phyloP scores from a whole-genome alignment of 2,888 invertebrate genomes.

The Cheilosia urbana region DNA sequence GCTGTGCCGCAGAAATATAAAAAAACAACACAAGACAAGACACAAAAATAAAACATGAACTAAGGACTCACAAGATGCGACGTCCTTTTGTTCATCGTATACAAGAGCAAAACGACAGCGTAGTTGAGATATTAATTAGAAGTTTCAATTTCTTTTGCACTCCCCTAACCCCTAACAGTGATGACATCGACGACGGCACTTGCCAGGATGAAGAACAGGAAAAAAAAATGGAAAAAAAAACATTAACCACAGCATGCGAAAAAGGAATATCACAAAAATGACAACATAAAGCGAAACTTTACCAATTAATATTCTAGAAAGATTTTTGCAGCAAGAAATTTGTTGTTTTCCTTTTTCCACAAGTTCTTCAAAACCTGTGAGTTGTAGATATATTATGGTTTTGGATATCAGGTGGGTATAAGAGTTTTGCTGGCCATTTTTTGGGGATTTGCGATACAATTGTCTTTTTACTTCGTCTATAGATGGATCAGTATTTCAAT shows the following conservation, averaged over 20 bases:
- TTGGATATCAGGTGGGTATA: background rate
- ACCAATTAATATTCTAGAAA: conserved; percentile 73
- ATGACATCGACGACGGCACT: conserved; percentile 69
- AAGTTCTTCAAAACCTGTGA: conserved; percentile 35
- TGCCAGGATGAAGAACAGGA: conserved; percentile 33
- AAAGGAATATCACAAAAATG: conserved; percentile 38
- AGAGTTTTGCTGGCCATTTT: conserved; percentile 1
- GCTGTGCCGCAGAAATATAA: conserved; percentile 19
- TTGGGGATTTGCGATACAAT: conserved; percentile 1
- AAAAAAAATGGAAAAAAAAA: conserved; percentile 31
- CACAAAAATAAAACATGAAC: conserved; percentile 52
- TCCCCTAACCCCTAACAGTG: conserved; percentile 34
- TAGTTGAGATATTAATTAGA: conserved; percentile 71
- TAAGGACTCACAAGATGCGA: conserved; percentile 53
- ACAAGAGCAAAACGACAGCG: conserved; percentile 25
- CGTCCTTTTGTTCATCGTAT: conserved; percentile 60
- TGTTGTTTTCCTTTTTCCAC: conserved; percentile 50
- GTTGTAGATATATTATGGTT: too few species aligned
- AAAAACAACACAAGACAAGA: background rate
- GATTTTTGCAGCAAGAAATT: conserved; percentile 53
- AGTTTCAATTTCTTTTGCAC: conserved; percentile 73
- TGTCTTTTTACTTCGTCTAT: conserved; percentile 9
- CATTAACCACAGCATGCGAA: conserved; percentile 46
- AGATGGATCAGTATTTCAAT: background rate
- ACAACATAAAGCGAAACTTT: conserved; percentile 62